Evolutionary conservation across 2,888 invertebrate genomes (phyloP).

Genomic region (Conops quadrifasciatus): DNA sequence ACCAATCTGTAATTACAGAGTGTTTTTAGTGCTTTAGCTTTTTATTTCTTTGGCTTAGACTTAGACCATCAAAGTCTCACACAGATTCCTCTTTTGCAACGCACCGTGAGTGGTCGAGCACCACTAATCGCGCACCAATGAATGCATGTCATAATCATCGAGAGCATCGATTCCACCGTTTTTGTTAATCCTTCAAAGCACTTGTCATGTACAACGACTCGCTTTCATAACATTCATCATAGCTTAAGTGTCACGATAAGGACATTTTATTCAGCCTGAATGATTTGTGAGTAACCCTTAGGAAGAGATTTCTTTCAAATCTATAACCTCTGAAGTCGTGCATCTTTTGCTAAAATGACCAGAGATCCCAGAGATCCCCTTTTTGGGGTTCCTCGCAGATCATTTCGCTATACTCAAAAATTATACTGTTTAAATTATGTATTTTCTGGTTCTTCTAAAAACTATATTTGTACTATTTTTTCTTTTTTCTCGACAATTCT

Average conservation of each 20-base stretch:
- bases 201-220: background rate
- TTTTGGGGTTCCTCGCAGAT: slow-evolving; percentile 14
- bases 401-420: slow-evolving; percentile 11
- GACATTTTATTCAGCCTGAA: slow-evolving; percentile 13
- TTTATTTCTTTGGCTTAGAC: no score
- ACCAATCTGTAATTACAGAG: no score
- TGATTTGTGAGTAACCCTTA: slow-evolving; percentile 18
- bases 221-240: slow-evolving; percentile 17
- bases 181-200: no score
- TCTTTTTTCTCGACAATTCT: slow-evolving; percentile 44
- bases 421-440: slow-evolving; percentile 29
- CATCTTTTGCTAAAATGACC: background rate
- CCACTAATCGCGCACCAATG: no score
- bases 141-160: no score
- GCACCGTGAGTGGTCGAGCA: no score
- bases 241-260: background rate
- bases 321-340: background rate
- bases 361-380: background rate
- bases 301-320: background rate
- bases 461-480: slow-evolving; percentile 40
- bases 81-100: no score
- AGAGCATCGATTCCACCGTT: no score
- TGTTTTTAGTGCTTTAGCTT: no score
- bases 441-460: slow-evolving; percentile 43
- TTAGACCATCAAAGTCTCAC: no score